Conservation (phyloP, 2,797 vertebrate species). For the Tragelaphus oryx region DNA sequence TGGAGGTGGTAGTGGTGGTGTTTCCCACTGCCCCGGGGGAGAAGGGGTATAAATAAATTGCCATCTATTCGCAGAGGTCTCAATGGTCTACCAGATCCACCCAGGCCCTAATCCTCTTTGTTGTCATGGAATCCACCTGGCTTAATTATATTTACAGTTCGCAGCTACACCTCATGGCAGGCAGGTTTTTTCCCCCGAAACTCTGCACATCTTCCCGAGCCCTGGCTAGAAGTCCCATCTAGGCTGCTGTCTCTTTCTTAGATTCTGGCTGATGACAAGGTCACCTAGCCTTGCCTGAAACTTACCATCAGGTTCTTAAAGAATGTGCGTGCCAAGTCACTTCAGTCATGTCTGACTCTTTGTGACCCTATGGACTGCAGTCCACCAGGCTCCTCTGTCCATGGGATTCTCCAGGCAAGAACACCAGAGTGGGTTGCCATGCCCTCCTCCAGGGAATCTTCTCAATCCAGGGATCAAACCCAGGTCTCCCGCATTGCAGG, state of each 20-base stretch:
- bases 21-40: background rate
- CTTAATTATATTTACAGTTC: conserved; percentile 71
- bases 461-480: background rate
- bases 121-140: conserved; percentile 60
- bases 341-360: background rate
- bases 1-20: conserved; percentile 32
- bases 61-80: conserved; percentile 55
- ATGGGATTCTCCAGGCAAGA: background rate
- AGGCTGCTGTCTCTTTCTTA: background rate
- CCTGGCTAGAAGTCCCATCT: conserved; percentile 24
- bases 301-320: background rate
- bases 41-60: conserved; percentile 71
- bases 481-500: background rate
- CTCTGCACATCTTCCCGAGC: background rate
- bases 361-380: background rate
- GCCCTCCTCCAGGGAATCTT: background rate
- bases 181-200: background rate
- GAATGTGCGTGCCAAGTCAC: background rate
- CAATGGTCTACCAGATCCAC: conserved; percentile 58
- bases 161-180: background rate
- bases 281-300: background rate
- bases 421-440: background rate
- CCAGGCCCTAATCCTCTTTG: conserved; percentile 61
- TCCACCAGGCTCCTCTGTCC: background rate
- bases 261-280: background rate